These are phyloP conservation scores for Odontocerum albicorne DNA, from an alignment of 2,888 invertebrate genomes.

Conservation along the genomic window DNA sequence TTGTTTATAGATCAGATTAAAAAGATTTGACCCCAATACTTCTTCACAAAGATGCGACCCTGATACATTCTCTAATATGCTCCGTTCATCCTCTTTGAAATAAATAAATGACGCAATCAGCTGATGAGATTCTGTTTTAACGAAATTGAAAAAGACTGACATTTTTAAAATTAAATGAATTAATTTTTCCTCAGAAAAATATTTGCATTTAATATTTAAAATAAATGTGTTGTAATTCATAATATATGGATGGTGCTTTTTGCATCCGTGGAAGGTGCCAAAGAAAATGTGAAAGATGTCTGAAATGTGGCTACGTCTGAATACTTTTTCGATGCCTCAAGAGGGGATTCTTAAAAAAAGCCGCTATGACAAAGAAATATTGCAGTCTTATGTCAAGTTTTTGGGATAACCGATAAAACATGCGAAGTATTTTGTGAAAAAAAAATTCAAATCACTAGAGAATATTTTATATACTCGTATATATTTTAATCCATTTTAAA, in stretches of 20 bases:
- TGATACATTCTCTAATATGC: slow-evolving; percentile 7
- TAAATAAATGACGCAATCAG: neutral
- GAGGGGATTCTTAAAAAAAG: slow-evolving; percentile 13
- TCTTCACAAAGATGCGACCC: slow-evolving; percentile 10
- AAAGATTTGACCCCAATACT: slow-evolving; percentile 13
- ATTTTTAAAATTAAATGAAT: no score
- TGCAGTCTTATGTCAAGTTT: slow-evolving; percentile 13
- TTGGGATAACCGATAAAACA: neutral
- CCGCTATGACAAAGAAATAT: slow-evolving; percentile 8
- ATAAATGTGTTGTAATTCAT: no score
- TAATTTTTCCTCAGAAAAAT: no score
- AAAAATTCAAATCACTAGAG: no score
- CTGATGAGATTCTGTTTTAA: no score
- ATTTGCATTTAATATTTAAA: no score
- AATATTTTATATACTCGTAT: no score
- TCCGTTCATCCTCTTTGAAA: slow-evolving; percentile 2
- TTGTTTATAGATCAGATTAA: slow-evolving; percentile 3
- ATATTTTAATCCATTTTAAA: no score
- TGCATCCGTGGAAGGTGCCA: slow-evolving; percentile 5
- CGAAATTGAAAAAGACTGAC: no score
- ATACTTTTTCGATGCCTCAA: slow-evolving; percentile 4
- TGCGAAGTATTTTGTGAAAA: neutral
- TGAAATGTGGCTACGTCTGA: slow-evolving; percentile 10
- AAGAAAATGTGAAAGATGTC: slow-evolving; percentile 12
- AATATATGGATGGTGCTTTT: slow-evolving; percentile 3